These are phyloP conservation scores for Oostethus manadensis DNA, from an alignment of 2,113 vertebrate species.

Conservation along the genomic window DNA sequence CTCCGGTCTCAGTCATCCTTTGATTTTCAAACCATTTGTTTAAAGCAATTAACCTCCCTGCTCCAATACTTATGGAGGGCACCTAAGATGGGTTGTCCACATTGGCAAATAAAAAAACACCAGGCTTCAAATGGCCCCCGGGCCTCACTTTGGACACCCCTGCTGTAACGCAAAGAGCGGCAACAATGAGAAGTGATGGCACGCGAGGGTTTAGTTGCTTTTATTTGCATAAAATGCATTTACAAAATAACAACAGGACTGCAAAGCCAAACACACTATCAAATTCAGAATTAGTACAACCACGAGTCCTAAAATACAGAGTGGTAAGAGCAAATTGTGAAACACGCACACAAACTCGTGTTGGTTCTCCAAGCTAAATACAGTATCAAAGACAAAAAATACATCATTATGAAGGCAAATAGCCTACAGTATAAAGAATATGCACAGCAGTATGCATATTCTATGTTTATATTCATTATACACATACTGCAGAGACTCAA, in stretches of 20 bases:
- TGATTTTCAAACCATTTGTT: too few species aligned
- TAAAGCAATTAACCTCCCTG: too few species aligned
- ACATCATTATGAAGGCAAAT: conserved; percentile 81
- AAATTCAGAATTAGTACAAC: conserved; percentile 54
- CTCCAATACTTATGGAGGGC: too few species aligned
- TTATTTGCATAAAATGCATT: conserved; percentile 64
- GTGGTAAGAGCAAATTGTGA: conserved; percentile 79
- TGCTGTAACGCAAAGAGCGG: not conserved
- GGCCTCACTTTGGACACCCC: not conserved
- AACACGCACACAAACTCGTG: conserved; percentile 81
- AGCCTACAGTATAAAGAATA: conserved; percentile 83
- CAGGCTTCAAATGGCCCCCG: too few species aligned
- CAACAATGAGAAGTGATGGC: too few species aligned
- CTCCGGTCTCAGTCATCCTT: too few species aligned
- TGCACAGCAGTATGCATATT: conserved; percentile 57
- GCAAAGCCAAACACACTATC: conserved; percentile 58
- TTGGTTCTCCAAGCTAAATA: conserved; percentile 82
- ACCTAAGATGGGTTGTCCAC: too few species aligned
- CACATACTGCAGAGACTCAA: conserved; percentile 45
- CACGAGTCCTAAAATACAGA: conserved; percentile 59
- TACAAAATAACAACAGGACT: conserved; percentile 65
- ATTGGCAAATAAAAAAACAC: too few species aligned
- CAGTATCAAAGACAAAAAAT: conserved; percentile 87
- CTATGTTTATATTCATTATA: conserved; percentile 62
- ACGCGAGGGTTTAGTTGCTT: conserved; percentile 34